phyloP scores from a whole-genome alignment of 1,140 invertebrate genomes.

The Pseudoatta argentina region DNA sequence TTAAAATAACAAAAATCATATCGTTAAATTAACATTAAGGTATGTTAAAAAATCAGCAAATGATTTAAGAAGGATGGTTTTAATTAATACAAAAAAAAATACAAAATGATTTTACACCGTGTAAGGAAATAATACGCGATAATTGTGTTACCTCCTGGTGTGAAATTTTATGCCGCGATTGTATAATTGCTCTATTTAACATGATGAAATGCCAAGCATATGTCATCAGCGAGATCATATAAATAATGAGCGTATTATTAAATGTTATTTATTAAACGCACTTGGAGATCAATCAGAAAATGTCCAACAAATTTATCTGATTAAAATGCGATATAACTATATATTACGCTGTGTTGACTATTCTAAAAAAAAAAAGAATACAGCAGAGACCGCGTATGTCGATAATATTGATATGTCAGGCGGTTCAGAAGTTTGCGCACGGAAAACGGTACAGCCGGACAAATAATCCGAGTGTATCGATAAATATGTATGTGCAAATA shows the following conservation, averaged over 20 bases:
- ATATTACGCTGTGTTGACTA: slow-evolving; percentile 19
- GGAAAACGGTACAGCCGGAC: slow-evolving; percentile 44
- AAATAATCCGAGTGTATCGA: slow-evolving; percentile 62
- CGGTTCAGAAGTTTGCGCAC: slow-evolving; percentile 28
- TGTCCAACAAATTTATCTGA: slow-evolving; percentile 3
- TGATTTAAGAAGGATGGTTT: too few relatives aligned
- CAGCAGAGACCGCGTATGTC: background rate
- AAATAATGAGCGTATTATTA: slow-evolving; percentile 11
- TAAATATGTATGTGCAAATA: slow-evolving; percentile 64
- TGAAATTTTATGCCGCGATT: background rate
- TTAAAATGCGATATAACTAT: slow-evolving; percentile 6
- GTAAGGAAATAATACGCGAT: too few relatives aligned
- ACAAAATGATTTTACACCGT: too few relatives aligned
- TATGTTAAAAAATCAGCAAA: too few relatives aligned
- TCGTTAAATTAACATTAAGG: too few relatives aligned
- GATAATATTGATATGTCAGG: slow-evolving; percentile 44
- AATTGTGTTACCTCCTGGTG: background rate
- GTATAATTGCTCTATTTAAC: background rate
- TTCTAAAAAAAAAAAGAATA: background rate
- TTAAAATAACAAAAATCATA: too few relatives aligned
- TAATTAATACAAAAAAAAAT: too few relatives aligned
- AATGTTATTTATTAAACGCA: background rate
- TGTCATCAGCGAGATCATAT: background rate
- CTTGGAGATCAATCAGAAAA: background rate
- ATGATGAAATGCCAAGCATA: background rate